Evolutionary conservation across 2,888 invertebrate genomes (phyloP).

Genomic region (Antheraea yamamai): DNA sequence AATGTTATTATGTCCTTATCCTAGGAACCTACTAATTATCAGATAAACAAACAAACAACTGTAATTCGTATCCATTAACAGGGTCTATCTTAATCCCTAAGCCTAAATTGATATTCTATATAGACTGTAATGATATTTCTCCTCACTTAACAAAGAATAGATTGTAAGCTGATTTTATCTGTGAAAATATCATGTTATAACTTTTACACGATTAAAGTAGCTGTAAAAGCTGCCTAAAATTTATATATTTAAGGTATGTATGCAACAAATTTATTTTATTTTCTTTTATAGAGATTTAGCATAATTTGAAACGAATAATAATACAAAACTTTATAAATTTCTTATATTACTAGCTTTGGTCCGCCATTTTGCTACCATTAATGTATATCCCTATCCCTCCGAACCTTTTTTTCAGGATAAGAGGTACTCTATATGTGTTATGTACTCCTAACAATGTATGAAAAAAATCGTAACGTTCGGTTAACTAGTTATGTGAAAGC

Average conservation of each 20-base stretch:
- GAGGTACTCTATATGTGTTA: too few relatives aligned
- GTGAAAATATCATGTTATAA: slow-evolving; percentile 11
- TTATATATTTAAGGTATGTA: not conserved
- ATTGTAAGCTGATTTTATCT: slow-evolving; percentile 5
- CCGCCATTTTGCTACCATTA: too few relatives aligned
- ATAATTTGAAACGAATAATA: not conserved
- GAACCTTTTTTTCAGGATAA: too few relatives aligned
- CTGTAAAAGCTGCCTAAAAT: slow-evolving; percentile 1
- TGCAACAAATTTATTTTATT: not conserved
- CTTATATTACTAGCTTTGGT: too few relatives aligned
- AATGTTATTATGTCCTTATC: too few relatives aligned
- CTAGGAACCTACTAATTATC: not conserved
- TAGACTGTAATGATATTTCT: slow-evolving; percentile 6
- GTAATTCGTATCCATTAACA: slow-evolving; percentile 18
- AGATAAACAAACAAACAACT: slow-evolving; percentile 18
- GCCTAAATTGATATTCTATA: not conserved
- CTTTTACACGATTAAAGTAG: not conserved
- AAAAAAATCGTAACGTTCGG: too few relatives aligned
- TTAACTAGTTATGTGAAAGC: too few relatives aligned
- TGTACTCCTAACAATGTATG: too few relatives aligned
- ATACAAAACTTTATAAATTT: too few relatives aligned
- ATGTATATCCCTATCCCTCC: too few relatives aligned
- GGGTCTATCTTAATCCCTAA: slow-evolving; percentile 5
- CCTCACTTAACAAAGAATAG: not conserved
- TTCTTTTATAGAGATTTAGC: not conserved